These are phyloP conservation scores for Drosophila paulistorum DNA, from an alignment of 1,140 invertebrate species.

Conservation along the genomic window DNA sequence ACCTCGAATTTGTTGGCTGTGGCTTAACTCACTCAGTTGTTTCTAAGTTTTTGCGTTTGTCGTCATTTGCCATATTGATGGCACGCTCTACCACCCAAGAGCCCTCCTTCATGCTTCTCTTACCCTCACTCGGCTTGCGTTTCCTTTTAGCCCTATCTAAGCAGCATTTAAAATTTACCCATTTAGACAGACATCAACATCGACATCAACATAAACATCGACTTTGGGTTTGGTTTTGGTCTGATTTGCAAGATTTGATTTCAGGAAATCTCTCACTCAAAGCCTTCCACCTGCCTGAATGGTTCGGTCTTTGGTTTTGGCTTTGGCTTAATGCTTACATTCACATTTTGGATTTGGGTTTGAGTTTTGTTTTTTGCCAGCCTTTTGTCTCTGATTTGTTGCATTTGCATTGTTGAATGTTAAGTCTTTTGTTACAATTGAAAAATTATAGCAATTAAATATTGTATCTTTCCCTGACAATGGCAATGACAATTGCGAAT, in stretches of 20 bases:
- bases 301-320: slow-evolving; percentile 17
- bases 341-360: slow-evolving; percentile 30
- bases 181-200: slow-evolving; percentile 40
- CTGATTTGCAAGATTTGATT: slow-evolving; percentile 82
- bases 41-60: slow-evolving; percentile 72
- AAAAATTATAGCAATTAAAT: slow-evolving; percentile 77
- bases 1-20: slow-evolving; percentile 32
- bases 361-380: slow-evolving; percentile 37
- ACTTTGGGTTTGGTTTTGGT: slow-evolving; percentile 65
- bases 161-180: slow-evolving; percentile 61
- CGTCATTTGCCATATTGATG: slow-evolving; percentile 77
- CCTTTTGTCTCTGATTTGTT: slow-evolving; percentile 54
- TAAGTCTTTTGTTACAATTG: slow-evolving; percentile 69
- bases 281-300: slow-evolving; percentile 52
- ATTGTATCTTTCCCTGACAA: slow-evolving; percentile 21
- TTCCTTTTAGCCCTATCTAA: slow-evolving; percentile 8
- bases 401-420: slow-evolving; percentile 47
- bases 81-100: slow-evolving; percentile 67
- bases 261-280: slow-evolving; percentile 66
- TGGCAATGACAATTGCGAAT: not conserved
- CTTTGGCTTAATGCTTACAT: slow-evolving; percentile 17
- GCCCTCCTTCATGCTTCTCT: not conserved
- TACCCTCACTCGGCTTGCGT: not conserved
- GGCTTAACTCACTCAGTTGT: slow-evolving; percentile 66
- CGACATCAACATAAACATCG: slow-evolving; percentile 39